Evolutionary conservation across 23 tunicate species (phyloP), one percentile per base, ranked within the genome.

Genomic region (Ciona savignyi): DNA sequence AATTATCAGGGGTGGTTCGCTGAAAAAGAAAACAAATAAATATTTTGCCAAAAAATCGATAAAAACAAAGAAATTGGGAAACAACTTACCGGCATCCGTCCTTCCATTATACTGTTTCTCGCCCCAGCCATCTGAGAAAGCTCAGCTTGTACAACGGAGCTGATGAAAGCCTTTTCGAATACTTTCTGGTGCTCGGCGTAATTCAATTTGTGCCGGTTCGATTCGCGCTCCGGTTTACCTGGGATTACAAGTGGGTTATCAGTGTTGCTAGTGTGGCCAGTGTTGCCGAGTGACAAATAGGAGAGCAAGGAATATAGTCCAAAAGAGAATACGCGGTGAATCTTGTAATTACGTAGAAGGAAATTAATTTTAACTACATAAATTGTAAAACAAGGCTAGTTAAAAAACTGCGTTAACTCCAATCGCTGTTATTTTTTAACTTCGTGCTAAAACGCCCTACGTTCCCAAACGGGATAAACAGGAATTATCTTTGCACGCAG

Each of bases 101-200:
- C 56, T 42, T 42, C 56, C 56, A 63, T 23, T 22, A 63, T 9
- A 23, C 24, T 63, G 22, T 63, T 49, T 20, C 61, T 15, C 61
- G 15, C 20, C 15, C 61, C 6, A 0, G 73, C 0, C 30, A 15
- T 42, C 15, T 42, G 56, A 6, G 56, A 42, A 42, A 84, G 68
- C 63, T 84, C 89, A 0, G 89, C 81, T 29, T 72, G 62, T 20
- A 84, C 89, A 3, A 84, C 80, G 1, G 89, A 84, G 65, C 74
- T 63, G 25, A 84, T 84, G 31, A 84, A 84, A 25, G 89, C 89
- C 30, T 77, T 70, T 64, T 84, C 89, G 32, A 84, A 77, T 11
- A 68, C 73, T 77, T 70, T 70, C 33, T 84, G 89, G 68, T 77
- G 64, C 27, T 51, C 82, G 25, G 67, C 32, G 33, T 33, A 42